Percentiles rank a stretch among this genome's conserved stretches.
These are phyloP conservation scores for Parazoanthus darwini DNA, from an alignment of 92 coral and sea anemone species.

Conservation along the genomic window DNA sequence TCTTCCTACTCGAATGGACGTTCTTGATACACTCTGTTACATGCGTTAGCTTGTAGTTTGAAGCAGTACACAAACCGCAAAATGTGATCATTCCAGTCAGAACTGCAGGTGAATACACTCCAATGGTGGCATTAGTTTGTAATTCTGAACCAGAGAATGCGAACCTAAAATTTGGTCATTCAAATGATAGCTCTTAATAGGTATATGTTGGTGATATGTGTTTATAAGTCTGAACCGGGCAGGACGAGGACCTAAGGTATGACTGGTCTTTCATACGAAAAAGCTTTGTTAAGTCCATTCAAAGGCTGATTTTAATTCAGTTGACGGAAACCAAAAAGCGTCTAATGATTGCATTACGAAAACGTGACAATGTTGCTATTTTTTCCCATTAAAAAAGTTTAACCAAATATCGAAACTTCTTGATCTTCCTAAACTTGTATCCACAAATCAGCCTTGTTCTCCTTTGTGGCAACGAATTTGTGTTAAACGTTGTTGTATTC, in stretches of 20 bases:
- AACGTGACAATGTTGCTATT: neutral
- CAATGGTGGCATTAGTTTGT: neutral
- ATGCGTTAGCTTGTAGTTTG: neutral
- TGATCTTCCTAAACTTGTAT: neutral
- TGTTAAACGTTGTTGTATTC: neutral
- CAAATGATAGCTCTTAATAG: neutral
- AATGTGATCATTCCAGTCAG: no score
- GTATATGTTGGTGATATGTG: neutral
- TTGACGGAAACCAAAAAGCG: neutral
- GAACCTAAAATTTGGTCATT: neutral
- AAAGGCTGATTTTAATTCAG: neutral
- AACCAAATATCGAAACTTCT: neutral
- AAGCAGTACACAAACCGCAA: no score
- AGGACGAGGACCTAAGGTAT: neutral
- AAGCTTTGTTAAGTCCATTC: neutral
- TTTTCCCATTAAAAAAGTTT: neutral
- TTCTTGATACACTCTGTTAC: no score
- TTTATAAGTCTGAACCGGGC: neutral
- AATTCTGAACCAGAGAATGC: neutral
- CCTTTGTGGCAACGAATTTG: neutral
- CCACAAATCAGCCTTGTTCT: neutral
- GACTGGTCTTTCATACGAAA: neutral
- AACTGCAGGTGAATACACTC: no score
- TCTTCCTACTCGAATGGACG: neutral
- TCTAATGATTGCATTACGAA: neutral